These are phyloP conservation scores for Lasioglossum oenotherae DNA, from an alignment of 2,888 invertebrate species.

Conservation along the genomic window DNA sequence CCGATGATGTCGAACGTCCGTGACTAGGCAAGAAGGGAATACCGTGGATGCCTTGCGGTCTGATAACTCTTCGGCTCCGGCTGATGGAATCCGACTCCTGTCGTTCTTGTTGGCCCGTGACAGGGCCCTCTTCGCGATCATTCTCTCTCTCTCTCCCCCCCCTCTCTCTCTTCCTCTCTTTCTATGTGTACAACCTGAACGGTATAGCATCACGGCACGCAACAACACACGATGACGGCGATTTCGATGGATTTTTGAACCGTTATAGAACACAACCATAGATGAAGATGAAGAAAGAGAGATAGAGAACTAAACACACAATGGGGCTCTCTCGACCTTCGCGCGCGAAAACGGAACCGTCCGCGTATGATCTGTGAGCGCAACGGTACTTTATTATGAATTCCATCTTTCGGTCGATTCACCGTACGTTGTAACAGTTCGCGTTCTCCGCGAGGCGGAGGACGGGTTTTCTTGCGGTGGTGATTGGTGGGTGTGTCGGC, in stretches of 20 bases:
- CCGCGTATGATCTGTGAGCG: conserved; percentile 23
- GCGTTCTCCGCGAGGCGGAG: not conserved
- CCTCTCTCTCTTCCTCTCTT: not conserved
- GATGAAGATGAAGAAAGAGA: not conserved
- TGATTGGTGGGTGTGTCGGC: conserved; percentile 20
- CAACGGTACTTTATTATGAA: conserved; percentile 51
- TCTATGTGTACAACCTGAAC: not conserved
- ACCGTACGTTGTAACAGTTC: conserved; percentile 13
- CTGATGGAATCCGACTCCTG: conserved; percentile 60
- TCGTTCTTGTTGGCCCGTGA: conserved; percentile 42
- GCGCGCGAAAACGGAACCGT: conserved; percentile 16
- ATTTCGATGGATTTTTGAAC: conserved; percentile 53
- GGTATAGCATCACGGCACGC: not conserved
- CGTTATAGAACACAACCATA: conserved; percentile 29
- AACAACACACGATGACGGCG: conserved; percentile 31
- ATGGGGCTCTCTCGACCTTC: conserved; percentile 6
- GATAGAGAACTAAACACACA: conserved; percentile 15
- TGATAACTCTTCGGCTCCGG: conserved; percentile 56
- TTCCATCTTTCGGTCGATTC: conserved; percentile 38
- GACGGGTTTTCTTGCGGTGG: conserved; percentile 13
- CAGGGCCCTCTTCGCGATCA: not conserved
- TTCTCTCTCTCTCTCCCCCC: not conserved
- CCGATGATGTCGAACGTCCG: conserved; percentile 30
- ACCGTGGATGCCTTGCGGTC: conserved; percentile 61
- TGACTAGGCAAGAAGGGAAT: conserved; percentile 58